phyloP scores from a whole-genome alignment of 2,888 invertebrate genomes.

The Agonopterix heracliana region DNA sequence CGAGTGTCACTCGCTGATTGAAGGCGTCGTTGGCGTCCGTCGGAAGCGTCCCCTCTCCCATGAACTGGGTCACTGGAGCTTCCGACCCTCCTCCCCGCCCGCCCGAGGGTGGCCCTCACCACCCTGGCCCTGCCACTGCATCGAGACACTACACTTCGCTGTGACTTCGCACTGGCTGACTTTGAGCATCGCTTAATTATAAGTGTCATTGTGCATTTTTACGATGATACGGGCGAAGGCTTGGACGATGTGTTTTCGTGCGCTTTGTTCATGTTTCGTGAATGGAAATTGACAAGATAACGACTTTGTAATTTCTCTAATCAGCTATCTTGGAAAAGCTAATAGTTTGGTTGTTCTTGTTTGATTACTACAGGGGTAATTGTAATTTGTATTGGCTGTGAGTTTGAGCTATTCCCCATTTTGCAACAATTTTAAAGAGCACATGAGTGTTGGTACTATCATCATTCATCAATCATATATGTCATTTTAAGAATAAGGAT shows the following conservation, averaged over 20 bases:
- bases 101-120: neutral
- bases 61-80: slow-evolving; percentile 14
- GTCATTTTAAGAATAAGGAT: too few relatives aligned
- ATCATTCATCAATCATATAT: too few relatives aligned
- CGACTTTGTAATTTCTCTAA: too few relatives aligned
- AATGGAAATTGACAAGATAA: neutral
- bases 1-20: slow-evolving; percentile 2
- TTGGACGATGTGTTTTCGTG: too few relatives aligned
- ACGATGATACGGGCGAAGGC: too few relatives aligned
- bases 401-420: too few relatives aligned
- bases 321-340: too few relatives aligned
- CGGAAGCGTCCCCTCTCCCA: slow-evolving; percentile 7
- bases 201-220: neutral
- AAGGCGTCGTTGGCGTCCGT: neutral
- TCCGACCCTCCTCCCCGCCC: neutral
- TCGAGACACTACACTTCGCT: neutral
- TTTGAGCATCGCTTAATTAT: neutral
- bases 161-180: neutral
- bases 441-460: too few relatives aligned
- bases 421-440: too few relatives aligned
- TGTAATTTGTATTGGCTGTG: too few relatives aligned
- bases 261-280: neutral
- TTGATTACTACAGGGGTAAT: too few relatives aligned
- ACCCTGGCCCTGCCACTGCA: slow-evolving; percentile 3
- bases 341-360: too few relatives aligned